Evolutionary conservation across 2,113 vertebrate genomes (phyloP).

Genomic region (Astatotilapia flaviijosephi): DNA sequence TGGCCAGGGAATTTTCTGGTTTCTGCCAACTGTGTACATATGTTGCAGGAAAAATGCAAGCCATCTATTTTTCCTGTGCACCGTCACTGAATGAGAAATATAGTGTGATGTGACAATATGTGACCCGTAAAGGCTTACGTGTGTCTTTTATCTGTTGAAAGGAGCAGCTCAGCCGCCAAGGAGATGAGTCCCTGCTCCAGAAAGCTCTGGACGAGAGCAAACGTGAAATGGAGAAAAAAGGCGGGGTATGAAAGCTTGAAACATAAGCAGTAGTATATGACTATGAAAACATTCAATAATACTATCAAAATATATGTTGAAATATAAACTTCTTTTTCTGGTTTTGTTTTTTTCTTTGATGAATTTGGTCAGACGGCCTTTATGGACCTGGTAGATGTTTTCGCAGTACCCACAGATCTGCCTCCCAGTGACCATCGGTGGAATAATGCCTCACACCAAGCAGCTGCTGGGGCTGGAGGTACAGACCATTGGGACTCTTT

Average conservation of each 20-base stretch:
- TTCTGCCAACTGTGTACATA: neutral
- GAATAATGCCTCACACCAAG: constrained; percentile 34
- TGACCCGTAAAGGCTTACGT: constrained; percentile 16
- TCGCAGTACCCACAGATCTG: constrained; percentile 67
- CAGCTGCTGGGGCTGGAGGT: constrained; percentile 7
- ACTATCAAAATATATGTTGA: neutral
- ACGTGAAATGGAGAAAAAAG: constrained; percentile 68
- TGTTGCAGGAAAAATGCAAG: neutral
- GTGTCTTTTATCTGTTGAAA: constrained; percentile 60
- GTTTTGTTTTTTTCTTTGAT: neutral
- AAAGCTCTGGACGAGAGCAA: constrained; percentile 76
- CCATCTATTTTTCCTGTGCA: neutral
- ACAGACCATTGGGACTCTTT: constrained; percentile 69
- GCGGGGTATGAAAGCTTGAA: constrained; percentile 68
- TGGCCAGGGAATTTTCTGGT: constrained; percentile 29
- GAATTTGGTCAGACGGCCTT: constrained; percentile 79
- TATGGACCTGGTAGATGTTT: constrained; percentile 91
- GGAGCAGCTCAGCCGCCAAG: constrained; percentile 84
- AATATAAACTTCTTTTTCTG: neutral
- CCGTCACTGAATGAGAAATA: constrained; percentile 8
- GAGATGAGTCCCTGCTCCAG: constrained; percentile 78
- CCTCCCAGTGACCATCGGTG: constrained; percentile 49
- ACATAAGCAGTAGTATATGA: neutral
- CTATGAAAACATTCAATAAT: neutral
- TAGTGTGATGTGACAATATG: constrained; percentile 25